Evolutionary conservation across 2,888 invertebrate species (phyloP).

Genomic region (Ecdyonurus torrentis): DNA sequence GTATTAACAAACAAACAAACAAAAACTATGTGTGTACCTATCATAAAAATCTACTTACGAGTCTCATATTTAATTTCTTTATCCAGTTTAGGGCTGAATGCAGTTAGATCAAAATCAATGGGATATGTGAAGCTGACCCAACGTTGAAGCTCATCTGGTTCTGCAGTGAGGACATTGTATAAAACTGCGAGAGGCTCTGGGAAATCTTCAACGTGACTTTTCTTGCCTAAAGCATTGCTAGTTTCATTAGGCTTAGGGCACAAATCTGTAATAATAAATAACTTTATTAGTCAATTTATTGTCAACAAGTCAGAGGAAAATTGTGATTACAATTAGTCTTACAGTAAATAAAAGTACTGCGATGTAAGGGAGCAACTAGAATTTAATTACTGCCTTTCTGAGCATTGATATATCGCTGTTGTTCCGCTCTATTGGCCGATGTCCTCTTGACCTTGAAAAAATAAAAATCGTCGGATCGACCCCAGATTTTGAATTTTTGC

Average conservation of each 20-base stretch:
- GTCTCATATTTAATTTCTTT: slow-evolving; percentile 53
- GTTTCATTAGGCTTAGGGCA: slow-evolving; percentile 61
- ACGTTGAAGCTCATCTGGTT: slow-evolving; percentile 54
- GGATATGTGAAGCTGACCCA: slow-evolving; percentile 75
- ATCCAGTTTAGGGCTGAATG: slow-evolving; percentile 44
- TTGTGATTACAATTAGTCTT: not conserved
- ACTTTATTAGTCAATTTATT: not conserved
- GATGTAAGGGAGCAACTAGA: too few relatives aligned
- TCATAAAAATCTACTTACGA: slow-evolving; percentile 41
- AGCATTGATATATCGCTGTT: too few relatives aligned
- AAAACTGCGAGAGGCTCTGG: slow-evolving; percentile 66
- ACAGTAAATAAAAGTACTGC: too few relatives aligned
- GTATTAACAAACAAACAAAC: too few relatives aligned
- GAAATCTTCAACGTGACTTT: slow-evolving; percentile 75
- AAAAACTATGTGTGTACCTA: too few relatives aligned
- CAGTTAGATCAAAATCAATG: slow-evolving; percentile 50
- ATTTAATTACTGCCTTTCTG: too few relatives aligned
- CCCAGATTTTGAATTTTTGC: too few relatives aligned
- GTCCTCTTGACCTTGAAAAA: too few relatives aligned
- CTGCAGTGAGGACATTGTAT: slow-evolving; percentile 65
- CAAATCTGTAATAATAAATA: slow-evolving; percentile 44
- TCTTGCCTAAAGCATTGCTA: slow-evolving; percentile 35
- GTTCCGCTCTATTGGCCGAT: too few relatives aligned
- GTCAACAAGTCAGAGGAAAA: not conserved
- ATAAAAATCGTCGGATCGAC: too few relatives aligned